Evolutionary conservation across 1,140 invertebrate genomes (phyloP), one percentile per base, ranked within the genome.

Genomic region (Ceratina australensis): DNA sequence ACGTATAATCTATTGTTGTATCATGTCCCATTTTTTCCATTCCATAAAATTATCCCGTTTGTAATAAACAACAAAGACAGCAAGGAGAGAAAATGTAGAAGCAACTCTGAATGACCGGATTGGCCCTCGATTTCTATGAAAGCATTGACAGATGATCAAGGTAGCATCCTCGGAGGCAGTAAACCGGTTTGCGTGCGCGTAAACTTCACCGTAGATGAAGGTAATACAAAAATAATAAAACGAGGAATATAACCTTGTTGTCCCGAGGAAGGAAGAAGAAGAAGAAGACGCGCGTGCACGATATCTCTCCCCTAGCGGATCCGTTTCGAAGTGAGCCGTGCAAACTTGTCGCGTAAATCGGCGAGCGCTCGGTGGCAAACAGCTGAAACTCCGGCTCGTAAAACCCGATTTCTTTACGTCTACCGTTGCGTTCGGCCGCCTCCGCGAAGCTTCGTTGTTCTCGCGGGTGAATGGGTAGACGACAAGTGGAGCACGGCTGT

Each of bases 401-500:
- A 83, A 80, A 67, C 71, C 75, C 65, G 63, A 66, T 79, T 33
- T 82, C 52, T 72, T 64, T 72, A 56, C 24, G 26, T 72, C 56
- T 47, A n/a, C 22, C 13, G 24, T 5, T 22, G 24, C 60, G 13
- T 78, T 12, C 26, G 18, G 57, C 68, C 59, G 24, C 18, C 20
- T 59, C 47, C 72, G 33, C 10, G 2, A 0, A 10, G 33, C 33
- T 7, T 22, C 16, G 20, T 66, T 42, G 54, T 69, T 60, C 76
- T 47, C 71, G 59, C n/a, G 59, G 42, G 73, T 59, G 81, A 82
- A 82, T 26, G 68, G 33, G 74, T 22, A 33, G 28, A 33, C 57
- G 63, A 67, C 81, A 84, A 84, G 81, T 84, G 77, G 77, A 84
- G 82, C 81, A 79, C 76, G 80, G 72, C 77, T 83, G 80, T 80